These are phyloP conservation scores for Ceryle rudis DNA, from an alignment of 2,797 vertebrate species.

Conservation along the genomic window DNA sequence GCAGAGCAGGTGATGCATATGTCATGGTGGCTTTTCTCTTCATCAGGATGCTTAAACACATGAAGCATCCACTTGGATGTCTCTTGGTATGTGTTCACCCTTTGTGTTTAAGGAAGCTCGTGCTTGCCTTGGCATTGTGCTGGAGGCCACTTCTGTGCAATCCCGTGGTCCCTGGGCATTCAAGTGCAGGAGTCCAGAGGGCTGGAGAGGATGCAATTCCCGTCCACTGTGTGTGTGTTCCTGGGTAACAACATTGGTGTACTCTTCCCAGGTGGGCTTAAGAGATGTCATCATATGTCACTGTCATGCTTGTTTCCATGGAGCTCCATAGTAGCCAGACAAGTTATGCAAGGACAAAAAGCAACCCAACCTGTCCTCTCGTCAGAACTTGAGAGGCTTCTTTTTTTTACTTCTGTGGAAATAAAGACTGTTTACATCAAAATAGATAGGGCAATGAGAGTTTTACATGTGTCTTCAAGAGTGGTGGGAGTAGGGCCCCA, in stretches of 20 bases:
- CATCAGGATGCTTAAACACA: neutral
- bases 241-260: neutral
- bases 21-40: neutral
- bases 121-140: neutral
- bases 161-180: no score
- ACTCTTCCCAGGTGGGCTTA: neutral
- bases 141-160: neutral
- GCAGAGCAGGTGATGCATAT: neutral
- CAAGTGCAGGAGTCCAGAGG: neutral
- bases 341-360: neutral
- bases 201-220: neutral
- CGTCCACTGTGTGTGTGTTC: rapidly evolving
- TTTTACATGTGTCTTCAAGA: neutral
- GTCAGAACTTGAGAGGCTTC: neutral
- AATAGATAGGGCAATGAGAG: neutral
- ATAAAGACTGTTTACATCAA: neutral
- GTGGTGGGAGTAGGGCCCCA: neutral
- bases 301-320: neutral
- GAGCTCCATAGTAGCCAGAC: neutral
- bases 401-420: neutral
- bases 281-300: neutral
- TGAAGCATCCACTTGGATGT: neutral
- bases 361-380: neutral
- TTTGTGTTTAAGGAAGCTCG: neutral
- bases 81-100: neutral